phyloP scores from a whole-genome alignment of 2,797 vertebrate genomes.

The Ambastaia sidthimunki region DNA sequence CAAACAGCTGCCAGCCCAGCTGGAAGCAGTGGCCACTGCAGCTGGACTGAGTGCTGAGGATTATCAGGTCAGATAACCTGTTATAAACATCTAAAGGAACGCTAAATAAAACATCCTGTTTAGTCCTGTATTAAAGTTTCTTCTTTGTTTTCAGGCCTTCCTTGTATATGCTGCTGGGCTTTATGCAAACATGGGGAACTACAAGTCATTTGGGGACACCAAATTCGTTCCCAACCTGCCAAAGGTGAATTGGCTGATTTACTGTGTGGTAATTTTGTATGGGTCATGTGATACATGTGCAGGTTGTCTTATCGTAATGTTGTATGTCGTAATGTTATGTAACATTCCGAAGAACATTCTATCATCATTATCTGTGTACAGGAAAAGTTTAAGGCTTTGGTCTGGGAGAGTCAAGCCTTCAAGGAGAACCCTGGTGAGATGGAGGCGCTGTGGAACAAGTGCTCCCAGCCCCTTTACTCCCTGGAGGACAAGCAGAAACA shows the following conservation, averaged over 20 bases:
- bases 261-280: background rate
- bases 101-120: background rate
- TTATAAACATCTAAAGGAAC: background rate
- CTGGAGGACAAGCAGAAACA: slow-evolving; percentile 86
- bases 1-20: slow-evolving; percentile 79
- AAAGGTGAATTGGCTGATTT: slow-evolving; percentile 76
- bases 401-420: slow-evolving; percentile 84
- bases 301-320: background rate
- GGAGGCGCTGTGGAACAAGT: slow-evolving; percentile 81
- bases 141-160: slow-evolving; percentile 77
- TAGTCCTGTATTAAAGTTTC: background rate
- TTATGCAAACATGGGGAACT: slow-evolving; percentile 96
- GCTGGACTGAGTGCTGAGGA: slow-evolving; percentile 86
- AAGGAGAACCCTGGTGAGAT: slow-evolving; percentile 79
- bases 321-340: background rate
- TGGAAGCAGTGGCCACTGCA: slow-evolving; percentile 78
- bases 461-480: slow-evolving; percentile 83
- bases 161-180: slow-evolving; percentile 89
- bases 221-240: slow-evolving; percentile 93
- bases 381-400: slow-evolving; percentile 87
- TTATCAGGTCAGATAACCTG: slow-evolving; percentile 79
- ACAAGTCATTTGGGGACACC: slow-evolving; percentile 94
- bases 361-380: slow-evolving; percentile 58
- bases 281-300: background rate
- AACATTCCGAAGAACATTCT: background rate